A percentile compares a stretch with the other conserved stretches of the same genome.
Evolutionary conservation across 2,888 invertebrate species (phyloP).

Genomic region (Caradrina clavipalpis): DNA sequence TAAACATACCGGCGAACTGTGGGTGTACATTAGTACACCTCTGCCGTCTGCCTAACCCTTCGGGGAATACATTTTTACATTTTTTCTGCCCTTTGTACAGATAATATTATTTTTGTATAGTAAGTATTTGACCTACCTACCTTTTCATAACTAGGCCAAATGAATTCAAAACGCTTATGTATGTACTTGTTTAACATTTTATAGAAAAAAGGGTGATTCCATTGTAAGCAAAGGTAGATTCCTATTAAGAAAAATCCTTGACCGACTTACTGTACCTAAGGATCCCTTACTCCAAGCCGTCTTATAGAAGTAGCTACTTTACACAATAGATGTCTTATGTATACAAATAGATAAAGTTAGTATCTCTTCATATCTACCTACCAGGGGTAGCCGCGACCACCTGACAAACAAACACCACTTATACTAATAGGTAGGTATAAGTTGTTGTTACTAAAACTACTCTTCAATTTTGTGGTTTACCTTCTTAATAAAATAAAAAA

Average conservation of each 20-base stretch:
- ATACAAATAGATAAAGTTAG: slow-evolving; percentile 5
- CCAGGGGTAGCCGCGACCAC: no score
- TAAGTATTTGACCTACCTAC: neutral
- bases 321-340: slow-evolving; percentile 15
- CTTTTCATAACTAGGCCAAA: slow-evolving; percentile 11
- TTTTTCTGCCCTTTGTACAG: neutral
- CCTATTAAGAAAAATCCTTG: slow-evolving; percentile 24
- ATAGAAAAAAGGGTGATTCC: neutral
- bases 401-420: no score
- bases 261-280: slow-evolving; percentile 21
- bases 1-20: no score
- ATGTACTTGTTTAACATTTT: neutral
- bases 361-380: slow-evolving; percentile 6
- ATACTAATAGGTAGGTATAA: no score
- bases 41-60: no score
- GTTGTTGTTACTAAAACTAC: no score
- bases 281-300: neutral
- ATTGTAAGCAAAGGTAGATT: neutral
- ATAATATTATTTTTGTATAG: no score
- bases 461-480: no score
- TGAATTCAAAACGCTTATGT: neutral
- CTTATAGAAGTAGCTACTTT: neutral
- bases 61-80: no score
- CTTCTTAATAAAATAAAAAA: no score
- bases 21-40: no score